These are phyloP conservation scores for Sciurus vulgaris DNA, from an alignment of 2,797 vertebrate genomes.

Conservation along the genomic window DNA sequence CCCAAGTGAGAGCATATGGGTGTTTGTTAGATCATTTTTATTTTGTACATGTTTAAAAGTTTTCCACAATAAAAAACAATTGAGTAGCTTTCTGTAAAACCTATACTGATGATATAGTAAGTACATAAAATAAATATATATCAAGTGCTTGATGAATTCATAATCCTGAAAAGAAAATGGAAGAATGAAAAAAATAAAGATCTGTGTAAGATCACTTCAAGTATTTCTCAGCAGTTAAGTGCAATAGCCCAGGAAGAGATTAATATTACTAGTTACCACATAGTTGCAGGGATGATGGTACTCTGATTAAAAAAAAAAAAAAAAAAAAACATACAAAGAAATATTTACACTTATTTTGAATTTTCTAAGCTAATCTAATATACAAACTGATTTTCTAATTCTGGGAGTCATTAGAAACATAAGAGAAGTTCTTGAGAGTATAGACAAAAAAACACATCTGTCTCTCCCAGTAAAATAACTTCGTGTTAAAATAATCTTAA, in stretches of 20 bases:
- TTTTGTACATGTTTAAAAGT: not conserved
- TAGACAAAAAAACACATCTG: not conserved
- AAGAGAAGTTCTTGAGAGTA: not conserved
- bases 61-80: constrained; percentile 23
- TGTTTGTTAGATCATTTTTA: not conserved
- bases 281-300: not conserved
- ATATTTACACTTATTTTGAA: not conserved
- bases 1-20: not conserved
- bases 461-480: constrained; percentile 30
- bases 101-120: not conserved
- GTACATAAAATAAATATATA: not conserved
- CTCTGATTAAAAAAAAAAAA: not conserved
- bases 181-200: constrained; percentile 1
- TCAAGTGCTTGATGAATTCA: not conserved
- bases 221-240: not conserved
- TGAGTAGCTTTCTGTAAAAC: not conserved
- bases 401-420: not conserved
- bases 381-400: not conserved
- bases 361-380: constrained; percentile 11
- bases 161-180: constrained; percentile 15
- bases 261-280: not conserved
- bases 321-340: not conserved
- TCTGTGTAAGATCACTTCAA: not conserved
- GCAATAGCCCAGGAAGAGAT: not conserved
- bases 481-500: constrained; percentile 43